Evolutionary conservation across 2,113 vertebrate species (phyloP).

Genomic region (Strix uralensis): DNA sequence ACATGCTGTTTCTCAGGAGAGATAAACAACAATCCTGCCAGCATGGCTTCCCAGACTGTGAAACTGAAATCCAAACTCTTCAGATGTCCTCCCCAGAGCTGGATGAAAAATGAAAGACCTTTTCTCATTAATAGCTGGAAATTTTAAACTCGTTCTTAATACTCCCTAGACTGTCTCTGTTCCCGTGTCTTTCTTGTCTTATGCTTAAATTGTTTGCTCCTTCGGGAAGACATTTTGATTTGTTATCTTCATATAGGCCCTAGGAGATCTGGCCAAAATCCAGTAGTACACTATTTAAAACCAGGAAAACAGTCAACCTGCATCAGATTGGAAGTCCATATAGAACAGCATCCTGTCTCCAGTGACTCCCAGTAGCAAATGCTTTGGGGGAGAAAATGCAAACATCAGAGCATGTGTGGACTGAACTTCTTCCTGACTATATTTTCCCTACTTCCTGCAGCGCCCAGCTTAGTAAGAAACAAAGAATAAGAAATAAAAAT

Average conservation of each 20-base stretch:
- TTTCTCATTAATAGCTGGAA: slow-evolving; percentile 60
- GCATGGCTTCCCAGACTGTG: slow-evolving; percentile 51
- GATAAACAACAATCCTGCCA: slow-evolving; percentile 60
- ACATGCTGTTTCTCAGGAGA: slow-evolving; percentile 60
- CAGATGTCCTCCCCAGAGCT: slow-evolving; percentile 64
- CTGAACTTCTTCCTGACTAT: background rate
- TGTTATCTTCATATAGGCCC: slow-evolving; percentile 45
- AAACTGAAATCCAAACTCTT: slow-evolving; percentile 63
- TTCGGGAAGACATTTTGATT: slow-evolving; percentile 44
- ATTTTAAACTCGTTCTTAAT: slow-evolving; percentile 55
- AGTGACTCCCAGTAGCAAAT: slow-evolving; percentile 53
- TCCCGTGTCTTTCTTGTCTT: slow-evolving; percentile 39
- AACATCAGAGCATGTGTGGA: background rate
- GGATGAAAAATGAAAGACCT: slow-evolving; percentile 61
- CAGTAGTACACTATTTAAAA: slow-evolving; percentile 7
- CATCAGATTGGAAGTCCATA: slow-evolving; percentile 28
- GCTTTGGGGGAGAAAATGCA: slow-evolving; percentile 20
- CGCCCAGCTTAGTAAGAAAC: background rate
- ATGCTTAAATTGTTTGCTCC: slow-evolving; percentile 41
- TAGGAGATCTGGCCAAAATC: slow-evolving; percentile 43
- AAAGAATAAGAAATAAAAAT: background rate
- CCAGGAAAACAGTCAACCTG: slow-evolving; percentile 26
- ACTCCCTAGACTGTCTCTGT: slow-evolving; percentile 41
- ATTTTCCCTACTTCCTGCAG: background rate
- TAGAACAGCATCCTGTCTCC: slow-evolving; percentile 40